Evolutionary conservation across 2,888 invertebrate species (phyloP).

Genomic region (Hyppa rectilinea): DNA sequence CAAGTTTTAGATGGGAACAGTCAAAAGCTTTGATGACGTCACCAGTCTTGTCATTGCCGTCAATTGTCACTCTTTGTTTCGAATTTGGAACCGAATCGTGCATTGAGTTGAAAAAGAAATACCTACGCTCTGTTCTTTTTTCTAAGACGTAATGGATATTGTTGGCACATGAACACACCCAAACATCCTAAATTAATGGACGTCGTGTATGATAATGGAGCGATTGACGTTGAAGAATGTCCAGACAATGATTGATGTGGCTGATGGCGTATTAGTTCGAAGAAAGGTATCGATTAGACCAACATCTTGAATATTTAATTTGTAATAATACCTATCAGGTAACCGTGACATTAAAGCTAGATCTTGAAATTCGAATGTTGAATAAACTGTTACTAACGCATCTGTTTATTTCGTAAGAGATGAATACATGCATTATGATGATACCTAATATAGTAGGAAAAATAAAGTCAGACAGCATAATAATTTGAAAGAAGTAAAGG

Average conservation of each 20-base stretch:
- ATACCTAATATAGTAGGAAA: slow-evolving; percentile 1
- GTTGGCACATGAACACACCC: slow-evolving; percentile 55
- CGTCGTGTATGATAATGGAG: slow-evolving; percentile 47
- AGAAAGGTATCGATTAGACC: slow-evolving; percentile 50
- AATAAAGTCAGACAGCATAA: neutral
- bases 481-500: slow-evolving; percentile 12
- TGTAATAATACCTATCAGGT: neutral
- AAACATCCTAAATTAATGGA: slow-evolving; percentile 58
- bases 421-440: slow-evolving; percentile 11
- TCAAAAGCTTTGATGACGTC: slow-evolving; percentile 8
- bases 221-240: slow-evolving; percentile 48
- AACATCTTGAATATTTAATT: slow-evolving; percentile 48
- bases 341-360: slow-evolving; percentile 32
- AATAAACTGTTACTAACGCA: slow-evolving; percentile 13
- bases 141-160: slow-evolving; percentile 51
- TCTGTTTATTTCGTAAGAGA: slow-evolving; percentile 11
- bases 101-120: slow-evolving; percentile 16
- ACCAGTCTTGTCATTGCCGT: slow-evolving; percentile 6
- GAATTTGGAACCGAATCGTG: slow-evolving; percentile 24
- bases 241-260: slow-evolving; percentile 57
- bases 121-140: slow-evolving; percentile 22
- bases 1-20: neutral
- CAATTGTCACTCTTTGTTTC: slow-evolving; percentile 22
- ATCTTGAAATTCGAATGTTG: slow-evolving; percentile 35
- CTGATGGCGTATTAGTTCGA: slow-evolving; percentile 25